Conservation (phyloP, 1,140 invertebrate genomes). For the Cyphomyrmex costatus region DNA sequence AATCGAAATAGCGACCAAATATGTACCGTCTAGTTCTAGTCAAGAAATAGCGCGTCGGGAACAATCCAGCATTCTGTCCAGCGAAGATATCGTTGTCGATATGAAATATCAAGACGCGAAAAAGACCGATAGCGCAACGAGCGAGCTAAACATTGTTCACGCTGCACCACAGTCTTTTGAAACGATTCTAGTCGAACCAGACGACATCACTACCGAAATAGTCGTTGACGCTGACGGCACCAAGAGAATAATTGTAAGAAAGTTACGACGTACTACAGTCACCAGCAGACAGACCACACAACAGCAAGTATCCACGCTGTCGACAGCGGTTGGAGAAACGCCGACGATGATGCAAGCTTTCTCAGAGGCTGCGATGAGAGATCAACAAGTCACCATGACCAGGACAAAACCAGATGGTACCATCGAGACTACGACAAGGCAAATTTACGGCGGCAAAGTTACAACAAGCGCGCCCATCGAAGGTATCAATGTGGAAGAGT, state of each 20-base stretch:
- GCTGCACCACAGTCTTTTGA: constrained; percentile 92
- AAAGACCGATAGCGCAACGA: constrained; percentile 85
- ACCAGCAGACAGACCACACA: constrained; percentile 85
- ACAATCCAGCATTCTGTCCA: constrained; percentile 35
- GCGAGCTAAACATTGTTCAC: constrained; percentile 90
- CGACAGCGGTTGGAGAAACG: constrained; percentile 84
- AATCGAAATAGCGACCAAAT: constrained; percentile 92
- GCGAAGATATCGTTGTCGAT: constrained; percentile 90
- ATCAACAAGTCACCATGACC: constrained; percentile 89
- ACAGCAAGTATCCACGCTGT: constrained; percentile 83
- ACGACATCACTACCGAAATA: constrained; percentile 92
- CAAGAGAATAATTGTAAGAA: constrained; percentile 92
- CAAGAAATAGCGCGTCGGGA: constrained; percentile 79
- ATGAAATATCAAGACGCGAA: constrained; percentile 90
- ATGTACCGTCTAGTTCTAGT: constrained; percentile 83
- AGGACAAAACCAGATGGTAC: constrained; percentile 89
- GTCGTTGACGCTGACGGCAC: constrained; percentile 93
- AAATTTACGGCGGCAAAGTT: constrained; percentile 89
- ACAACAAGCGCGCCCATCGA: constrained; percentile 88
- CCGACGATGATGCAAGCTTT: constrained; percentile 88
- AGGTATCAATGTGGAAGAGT: constrained; percentile 89
- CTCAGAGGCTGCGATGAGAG: constrained; percentile 89
- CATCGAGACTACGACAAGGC: constrained; percentile 88
- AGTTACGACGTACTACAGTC: constrained; percentile 86
- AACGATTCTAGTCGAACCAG: constrained; percentile 92